Base-by-base conservation (phyloP, 2,113 vertebrate species). In the Odontophorus gujanensis region DNA sequence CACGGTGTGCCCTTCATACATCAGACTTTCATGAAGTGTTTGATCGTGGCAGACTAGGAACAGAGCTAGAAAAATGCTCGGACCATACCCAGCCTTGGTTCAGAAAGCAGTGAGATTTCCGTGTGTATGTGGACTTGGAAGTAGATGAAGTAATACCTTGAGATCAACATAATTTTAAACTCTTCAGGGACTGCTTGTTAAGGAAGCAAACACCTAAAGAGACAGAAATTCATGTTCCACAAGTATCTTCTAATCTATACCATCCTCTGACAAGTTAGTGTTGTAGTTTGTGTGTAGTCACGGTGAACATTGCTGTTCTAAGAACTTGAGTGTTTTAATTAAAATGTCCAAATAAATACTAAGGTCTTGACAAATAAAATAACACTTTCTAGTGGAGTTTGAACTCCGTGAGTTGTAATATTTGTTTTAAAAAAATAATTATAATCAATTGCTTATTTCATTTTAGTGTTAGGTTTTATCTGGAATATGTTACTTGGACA, bases 1-100 rank as follows among this genome's bases (percentile, higher is more conserved):
- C 1, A 0, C 28, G 8, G 14, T 61, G 8, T 85, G 65, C 28
- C 67, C 32, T 65, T 57, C 30, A 9, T 38, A 9, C 0, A 1
- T 42, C 73, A 34, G 4, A 34, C 20, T 78, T 81, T 62, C 19
- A 21, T 3, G 0, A 1, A 53, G 7, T 12, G 3, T n/a, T 78
- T 76, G 34, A 8, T 15, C 73, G 11, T 69, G 20, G 6, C 30
- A 42, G 36, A 51, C 7, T 32, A 85, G 72, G 81, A 76, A 22
- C 47, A 26, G 57, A 59, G 30, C 28, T 51, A 47, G 57, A 87
- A 61, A 76, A 91, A 40, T 26, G 61, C 9, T n/a, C 57, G 26
- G 40, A 22, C 24, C 6, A 16, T 55, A 1, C 58, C 62, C 3
- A 2, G 17, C 21, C 40, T 57, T 17, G 18, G 16, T 69, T 82